phyloP scores from a whole-genome alignment of 2,797 vertebrate genomes.

The Poecilia wingei region DNA sequence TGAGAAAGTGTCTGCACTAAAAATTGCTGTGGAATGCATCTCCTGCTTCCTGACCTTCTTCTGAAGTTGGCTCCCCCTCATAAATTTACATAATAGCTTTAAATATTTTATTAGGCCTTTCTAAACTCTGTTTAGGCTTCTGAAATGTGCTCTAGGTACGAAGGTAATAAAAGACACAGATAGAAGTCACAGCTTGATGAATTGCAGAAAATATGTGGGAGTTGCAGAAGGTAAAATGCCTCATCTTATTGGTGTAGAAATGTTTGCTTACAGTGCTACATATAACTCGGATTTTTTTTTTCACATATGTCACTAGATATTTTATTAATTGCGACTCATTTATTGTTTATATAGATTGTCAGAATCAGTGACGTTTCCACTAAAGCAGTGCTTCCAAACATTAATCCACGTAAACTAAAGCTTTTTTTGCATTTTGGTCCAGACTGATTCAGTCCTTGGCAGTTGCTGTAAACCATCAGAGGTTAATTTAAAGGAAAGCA shows the following conservation, averaged over 20 bases:
- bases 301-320: neutral
- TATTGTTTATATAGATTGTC: neutral
- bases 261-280: neutral
- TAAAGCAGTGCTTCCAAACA: neutral
- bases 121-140: neutral
- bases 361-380: neutral
- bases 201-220: neutral
- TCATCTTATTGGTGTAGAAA: neutral
- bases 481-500: neutral
- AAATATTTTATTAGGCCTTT: conserved; percentile 3
- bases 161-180: neutral
- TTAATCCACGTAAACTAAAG: neutral
- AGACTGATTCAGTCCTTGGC: neutral
- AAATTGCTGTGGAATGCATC: conserved; percentile 3
- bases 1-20: neutral
- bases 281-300: neutral
- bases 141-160: neutral
- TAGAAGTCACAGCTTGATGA: neutral
- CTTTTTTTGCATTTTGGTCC: neutral
- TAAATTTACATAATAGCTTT: conserved; percentile 8
- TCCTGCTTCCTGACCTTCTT: neutral
- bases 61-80: neutral
- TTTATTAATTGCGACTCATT: neutral
- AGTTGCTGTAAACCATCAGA: neutral
- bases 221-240: neutral